phyloP scores from a whole-genome alignment of 2,888 invertebrate species.

The Axea sp. region DNA sequence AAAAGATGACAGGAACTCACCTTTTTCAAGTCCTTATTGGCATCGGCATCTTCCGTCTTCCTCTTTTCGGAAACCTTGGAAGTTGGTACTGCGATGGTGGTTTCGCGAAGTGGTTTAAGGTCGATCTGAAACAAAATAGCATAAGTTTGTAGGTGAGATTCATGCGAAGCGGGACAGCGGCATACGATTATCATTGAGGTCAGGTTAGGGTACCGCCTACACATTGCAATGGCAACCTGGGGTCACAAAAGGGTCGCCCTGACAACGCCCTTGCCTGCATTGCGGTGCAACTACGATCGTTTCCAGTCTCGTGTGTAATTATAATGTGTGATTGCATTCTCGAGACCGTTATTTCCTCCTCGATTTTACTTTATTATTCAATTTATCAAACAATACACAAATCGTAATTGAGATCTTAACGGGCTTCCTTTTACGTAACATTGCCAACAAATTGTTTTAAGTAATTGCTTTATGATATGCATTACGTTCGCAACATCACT shows the following conservation, averaged over 20 bases:
- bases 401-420: constrained; percentile 47
- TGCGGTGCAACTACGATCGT: constrained; percentile 72
- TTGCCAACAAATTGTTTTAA: constrained; percentile 5
- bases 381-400: constrained; percentile 38
- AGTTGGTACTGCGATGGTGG: constrained; percentile 74
- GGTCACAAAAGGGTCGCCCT: constrained; percentile 76
- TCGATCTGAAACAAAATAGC: constrained; percentile 75
- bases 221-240: constrained; percentile 62
- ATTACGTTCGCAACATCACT: too few species aligned
- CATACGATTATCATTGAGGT: constrained; percentile 62
- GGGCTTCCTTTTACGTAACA: constrained; percentile 9
- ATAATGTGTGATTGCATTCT: constrained; percentile 57
- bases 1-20: constrained; percentile 69
- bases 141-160: constrained; percentile 41
- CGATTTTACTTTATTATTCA: constrained; percentile 49
- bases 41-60: constrained; percentile 90
- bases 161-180: constrained; percentile 54
- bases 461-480: constrained; percentile 2
- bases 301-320: constrained; percentile 60
- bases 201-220: constrained; percentile 63
- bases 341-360: constrained; percentile 39
- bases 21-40: constrained; percentile 92
- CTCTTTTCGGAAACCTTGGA: constrained; percentile 85
- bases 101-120: constrained; percentile 76
- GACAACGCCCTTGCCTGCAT: constrained; percentile 79